phyloP scores from a whole-genome alignment of 53 echinoderm and acorn worm species.

The Hippasteria phrygiana region DNA sequence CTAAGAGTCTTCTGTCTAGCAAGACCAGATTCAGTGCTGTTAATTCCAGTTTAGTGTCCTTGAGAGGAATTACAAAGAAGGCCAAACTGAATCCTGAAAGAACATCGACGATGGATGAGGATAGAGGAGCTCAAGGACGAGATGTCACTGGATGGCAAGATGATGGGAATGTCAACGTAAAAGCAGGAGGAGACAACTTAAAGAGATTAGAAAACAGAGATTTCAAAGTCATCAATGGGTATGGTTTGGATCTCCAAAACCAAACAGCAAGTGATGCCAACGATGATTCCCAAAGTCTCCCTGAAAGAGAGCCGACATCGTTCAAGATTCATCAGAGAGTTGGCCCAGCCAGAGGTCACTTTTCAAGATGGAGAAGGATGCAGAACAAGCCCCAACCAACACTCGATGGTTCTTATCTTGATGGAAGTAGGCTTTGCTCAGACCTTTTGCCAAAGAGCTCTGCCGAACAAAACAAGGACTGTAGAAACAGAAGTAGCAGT shows the following conservation, averaged over 20 bases:
- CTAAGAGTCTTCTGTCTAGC: constrained; percentile 2
- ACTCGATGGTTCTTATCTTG: constrained; percentile 51
- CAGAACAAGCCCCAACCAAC: constrained; percentile 16
- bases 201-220: constrained; percentile 1
- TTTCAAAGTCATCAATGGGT: constrained; percentile 14
- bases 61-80: constrained; percentile 48
- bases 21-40: constrained; percentile 56
- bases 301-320: constrained; percentile 8
- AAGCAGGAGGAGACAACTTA: constrained; percentile 33
- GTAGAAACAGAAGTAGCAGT: constrained; percentile 36
- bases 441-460: not conserved
- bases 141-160: not conserved
- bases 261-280: not conserved
- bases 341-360: constrained; percentile 18
- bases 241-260: not conserved
- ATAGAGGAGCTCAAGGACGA: not conserved
- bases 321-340: constrained; percentile 26
- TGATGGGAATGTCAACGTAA: not conserved
- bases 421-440: not conserved
- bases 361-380: constrained; percentile 56
- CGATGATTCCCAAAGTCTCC: constrained; percentile 36
- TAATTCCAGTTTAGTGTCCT: constrained; percentile 42
- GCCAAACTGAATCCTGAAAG: constrained; percentile 44
- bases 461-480: not conserved
- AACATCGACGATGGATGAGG: not conserved